phyloP scores from a whole-genome alignment of 2,113 vertebrate species.

The Poeciliopsis prolifica region DNA sequence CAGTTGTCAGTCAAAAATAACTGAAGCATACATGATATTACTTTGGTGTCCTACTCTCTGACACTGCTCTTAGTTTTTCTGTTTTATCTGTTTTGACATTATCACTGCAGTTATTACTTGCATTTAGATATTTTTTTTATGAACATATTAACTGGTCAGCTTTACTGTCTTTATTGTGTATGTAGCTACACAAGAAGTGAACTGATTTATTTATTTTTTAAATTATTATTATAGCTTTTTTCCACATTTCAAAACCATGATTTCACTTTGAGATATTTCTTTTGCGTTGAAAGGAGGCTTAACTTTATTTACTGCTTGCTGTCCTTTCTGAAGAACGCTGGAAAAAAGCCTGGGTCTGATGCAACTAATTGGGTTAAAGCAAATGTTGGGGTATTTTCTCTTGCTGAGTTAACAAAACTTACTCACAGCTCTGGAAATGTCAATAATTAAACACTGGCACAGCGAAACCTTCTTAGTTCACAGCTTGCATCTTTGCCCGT shows the following conservation, averaged over 20 bases:
- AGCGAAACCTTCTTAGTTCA: conserved; percentile 65
- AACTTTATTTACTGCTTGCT: conserved; percentile 37
- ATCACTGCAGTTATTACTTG: conserved; percentile 7
- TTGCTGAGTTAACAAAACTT: conserved; percentile 73
- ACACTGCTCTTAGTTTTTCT: conserved; percentile 17
- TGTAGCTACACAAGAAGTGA: neutral
- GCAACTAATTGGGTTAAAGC: conserved; percentile 57
- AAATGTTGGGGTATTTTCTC: conserved; percentile 52
- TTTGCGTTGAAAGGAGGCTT: conserved; percentile 8
- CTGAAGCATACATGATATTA: conserved; percentile 16
- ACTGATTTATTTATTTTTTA: neutral
- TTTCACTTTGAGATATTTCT: conserved; percentile 17
- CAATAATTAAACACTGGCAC: conserved; percentile 78
- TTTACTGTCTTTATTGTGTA: neutral
- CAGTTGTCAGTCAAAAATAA: conserved; percentile 59
- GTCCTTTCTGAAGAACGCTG: conserved; percentile 8
- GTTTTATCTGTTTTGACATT: conserved; percentile 11
- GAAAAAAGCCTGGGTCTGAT: conserved; percentile 24
- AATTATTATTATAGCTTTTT: neutral
- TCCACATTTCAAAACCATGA: conserved; percentile 8
- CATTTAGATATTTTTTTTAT: neutral
- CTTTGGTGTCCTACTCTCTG: conserved; percentile 24
- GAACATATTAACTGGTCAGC: too few relatives aligned
- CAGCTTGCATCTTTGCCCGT: conserved; percentile 73
- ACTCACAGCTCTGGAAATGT: conserved; percentile 66